A percentile compares a stretch with the other conserved stretches of the same genome.
Conservation (phyloP, 2,113 vertebrate genomes). For the Pygoscelis antarcticus region DNA sequence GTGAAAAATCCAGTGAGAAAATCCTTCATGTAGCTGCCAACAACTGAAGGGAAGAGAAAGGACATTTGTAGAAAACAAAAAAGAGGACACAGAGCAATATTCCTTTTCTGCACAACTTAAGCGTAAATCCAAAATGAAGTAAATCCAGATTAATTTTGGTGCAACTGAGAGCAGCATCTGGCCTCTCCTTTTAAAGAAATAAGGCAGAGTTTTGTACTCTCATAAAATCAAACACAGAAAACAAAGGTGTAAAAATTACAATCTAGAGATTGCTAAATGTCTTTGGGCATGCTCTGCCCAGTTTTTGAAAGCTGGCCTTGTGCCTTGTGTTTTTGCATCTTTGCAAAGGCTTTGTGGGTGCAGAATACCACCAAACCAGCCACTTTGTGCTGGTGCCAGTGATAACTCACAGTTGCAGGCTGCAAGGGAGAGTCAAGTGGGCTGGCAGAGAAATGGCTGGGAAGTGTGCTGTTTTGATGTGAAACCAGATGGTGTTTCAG, state of each 20-base stretch:
- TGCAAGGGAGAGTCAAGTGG: not conserved
- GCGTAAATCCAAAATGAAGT: not conserved
- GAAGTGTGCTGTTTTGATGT: not conserved
- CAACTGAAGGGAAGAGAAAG: not conserved
- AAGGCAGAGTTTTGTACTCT: not conserved
- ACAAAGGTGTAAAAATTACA: not conserved
- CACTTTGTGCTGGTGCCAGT: not conserved
- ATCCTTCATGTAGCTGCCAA: not conserved
- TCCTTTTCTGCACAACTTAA: not conserved
- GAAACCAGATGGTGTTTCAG: conserved; percentile 33
- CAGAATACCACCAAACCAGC: not conserved
- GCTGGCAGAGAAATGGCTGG: not conserved
- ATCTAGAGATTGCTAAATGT: not conserved
- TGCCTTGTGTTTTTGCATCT: not conserved
- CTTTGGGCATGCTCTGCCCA: not conserved
- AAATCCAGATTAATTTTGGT: not conserved
- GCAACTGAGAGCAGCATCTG: not conserved
- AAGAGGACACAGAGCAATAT: not conserved
- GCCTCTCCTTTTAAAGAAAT: not conserved
- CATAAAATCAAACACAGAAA: not conserved
- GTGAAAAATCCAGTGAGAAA: not conserved
- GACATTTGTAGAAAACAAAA: not conserved
- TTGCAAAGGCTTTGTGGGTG: not conserved
- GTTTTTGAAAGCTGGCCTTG: not conserved
- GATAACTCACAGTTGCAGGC: not conserved